These are phyloP conservation scores for Latheticus oryzae DNA, from an alignment of 2,888 invertebrate genomes.

Conservation along the genomic window DNA sequence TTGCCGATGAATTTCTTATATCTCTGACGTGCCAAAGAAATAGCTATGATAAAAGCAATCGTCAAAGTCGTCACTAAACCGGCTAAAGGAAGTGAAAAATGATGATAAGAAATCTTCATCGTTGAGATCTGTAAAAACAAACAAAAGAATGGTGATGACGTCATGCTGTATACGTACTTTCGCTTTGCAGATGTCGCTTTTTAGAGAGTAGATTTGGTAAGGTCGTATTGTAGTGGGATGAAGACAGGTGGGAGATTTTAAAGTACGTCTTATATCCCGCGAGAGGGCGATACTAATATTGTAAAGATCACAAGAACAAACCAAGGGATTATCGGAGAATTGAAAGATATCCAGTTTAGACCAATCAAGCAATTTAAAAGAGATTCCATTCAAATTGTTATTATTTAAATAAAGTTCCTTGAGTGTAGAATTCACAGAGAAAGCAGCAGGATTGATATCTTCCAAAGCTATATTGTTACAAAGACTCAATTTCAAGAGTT, in stretches of 20 bases:
- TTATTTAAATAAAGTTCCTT: slow-evolving; percentile 74
- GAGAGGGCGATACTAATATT: slow-evolving; percentile 55
- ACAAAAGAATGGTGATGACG: slow-evolving; percentile 10
- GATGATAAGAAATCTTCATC: too few relatives aligned
- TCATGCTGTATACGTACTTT: slow-evolving; percentile 35
- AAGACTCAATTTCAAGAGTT: slow-evolving; percentile 55
- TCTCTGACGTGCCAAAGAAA: slow-evolving; percentile 55
- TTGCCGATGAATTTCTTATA: slow-evolving; percentile 48
- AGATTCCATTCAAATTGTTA: slow-evolving; percentile 70
- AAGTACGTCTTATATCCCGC: slow-evolving; percentile 49
- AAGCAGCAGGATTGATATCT: slow-evolving; percentile 71
- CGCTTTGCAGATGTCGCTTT: slow-evolving; percentile 47
- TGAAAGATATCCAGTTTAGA: slow-evolving; percentile 68
- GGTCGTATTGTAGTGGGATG: slow-evolving; percentile 49
- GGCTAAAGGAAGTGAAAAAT: slow-evolving; percentile 18
- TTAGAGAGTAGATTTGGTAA: slow-evolving; percentile 50
- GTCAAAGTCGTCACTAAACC: slow-evolving; percentile 49
- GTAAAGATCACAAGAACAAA: slow-evolving; percentile 71
- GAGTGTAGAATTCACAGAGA: slow-evolving; percentile 58
- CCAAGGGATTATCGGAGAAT: slow-evolving; percentile 73
- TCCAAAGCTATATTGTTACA: slow-evolving; percentile 54
- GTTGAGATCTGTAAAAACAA: slow-evolving; percentile 4
- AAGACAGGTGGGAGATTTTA: slow-evolving; percentile 57
- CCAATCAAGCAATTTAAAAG: slow-evolving; percentile 70
- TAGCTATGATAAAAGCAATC: slow-evolving; percentile 49